Evolutionary conservation across 64 coral and sea anemone genomes (phyloP), one percentile per base, ranked within the genome.

Genomic region (Hydrozoanthus tunicans): DNA sequence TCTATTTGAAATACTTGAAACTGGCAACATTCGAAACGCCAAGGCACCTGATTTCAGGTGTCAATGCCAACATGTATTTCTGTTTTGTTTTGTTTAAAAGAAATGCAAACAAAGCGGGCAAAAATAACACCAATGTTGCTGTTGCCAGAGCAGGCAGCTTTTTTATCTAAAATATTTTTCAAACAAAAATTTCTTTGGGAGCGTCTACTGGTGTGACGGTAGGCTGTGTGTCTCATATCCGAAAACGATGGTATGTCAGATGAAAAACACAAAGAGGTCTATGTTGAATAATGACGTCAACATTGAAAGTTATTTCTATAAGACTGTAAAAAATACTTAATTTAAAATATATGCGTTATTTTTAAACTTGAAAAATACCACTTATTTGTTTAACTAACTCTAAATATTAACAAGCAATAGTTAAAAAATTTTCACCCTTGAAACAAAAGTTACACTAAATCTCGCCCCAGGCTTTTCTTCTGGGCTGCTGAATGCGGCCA

Each of bases 131-230:
- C 64, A 68, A 68, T 68, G 64, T 68, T 68, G 64, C 64, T 68
- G 64, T 68, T 68, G 64, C 64, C 5, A 68, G 64, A 68, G 64
- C 64, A 68, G 64, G 64, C 64, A 68, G 64, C 64, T 68, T 68
- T 68, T 68, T 68, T 68, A 68, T 68, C 64, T 68, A 68, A 68
- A 68, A 68, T 68, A 68, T 68, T 68, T 68, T 68, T 68, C 64
- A 68, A 68, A 7, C 64, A 68, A 68, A 68, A 68, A 68, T 68
- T 68, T 68, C 64, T 68, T 68, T 68, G 64, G 64, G 64, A 68
- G 64, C 64, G 64, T 68, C 64, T 68, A 68, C 64, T 7, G 64
- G 64, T 68, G 64, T 68, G 64, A 68, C 64, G 64, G 64, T 68
- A 66, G 64, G 10, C 64, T 68, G 64, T 68, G 64, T 68, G 64